Base-by-base conservation (phyloP, 2,888 invertebrate genomes). In the Myopa tessellatipennis region DNA sequence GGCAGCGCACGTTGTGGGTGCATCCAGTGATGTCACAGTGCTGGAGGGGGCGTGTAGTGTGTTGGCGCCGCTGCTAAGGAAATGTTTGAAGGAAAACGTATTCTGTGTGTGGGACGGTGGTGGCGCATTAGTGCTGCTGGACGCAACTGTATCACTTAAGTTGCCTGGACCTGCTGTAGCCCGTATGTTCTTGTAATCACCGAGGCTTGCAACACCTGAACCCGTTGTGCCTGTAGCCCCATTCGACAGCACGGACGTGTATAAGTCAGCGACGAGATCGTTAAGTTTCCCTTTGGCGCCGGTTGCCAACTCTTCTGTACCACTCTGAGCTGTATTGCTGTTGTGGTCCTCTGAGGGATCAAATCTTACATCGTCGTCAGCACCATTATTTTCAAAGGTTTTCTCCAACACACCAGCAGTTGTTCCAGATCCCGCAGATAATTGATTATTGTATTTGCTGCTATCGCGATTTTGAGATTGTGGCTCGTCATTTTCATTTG, bases 21-120 rank as follows among this genome's bases (percentile, higher is more conserved):
- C 45, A 73, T 83, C 83, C 63, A 83, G 73, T 40, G 83, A 82
- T n/a, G 83, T 83, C 55, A 80, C 79, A 50, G 79, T 83, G 36
- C 82, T 82, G 3, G 83, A 83, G 7, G 87, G 87, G 45, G 87
- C 87, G 1, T 85, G 87, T 7, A 87, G 82, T 8, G 85, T 84
- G 69, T 84, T 85, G 83, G 61, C 76, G 36, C 94, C 93, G 83
- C 93, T 92, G 85, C 93, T 93, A 82, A 96, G 89, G 87, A 96
- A 96, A 87, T 95, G 95, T 87, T 95, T 94, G 84, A 96, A 95
- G 76, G 96, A 96, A 89, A 96, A 95, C 14, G 95, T 93, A 89
- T 94, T 94, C 82, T 94, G 82, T 52, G 82, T 82, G n/a, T 81
- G 82, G 45, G 80, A 77, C 45, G 76, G 71, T 63, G 74, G 60